Evolutionary conservation across 2,888 invertebrate genomes (phyloP).

Genomic region (Cataglyphis albicans): DNA sequence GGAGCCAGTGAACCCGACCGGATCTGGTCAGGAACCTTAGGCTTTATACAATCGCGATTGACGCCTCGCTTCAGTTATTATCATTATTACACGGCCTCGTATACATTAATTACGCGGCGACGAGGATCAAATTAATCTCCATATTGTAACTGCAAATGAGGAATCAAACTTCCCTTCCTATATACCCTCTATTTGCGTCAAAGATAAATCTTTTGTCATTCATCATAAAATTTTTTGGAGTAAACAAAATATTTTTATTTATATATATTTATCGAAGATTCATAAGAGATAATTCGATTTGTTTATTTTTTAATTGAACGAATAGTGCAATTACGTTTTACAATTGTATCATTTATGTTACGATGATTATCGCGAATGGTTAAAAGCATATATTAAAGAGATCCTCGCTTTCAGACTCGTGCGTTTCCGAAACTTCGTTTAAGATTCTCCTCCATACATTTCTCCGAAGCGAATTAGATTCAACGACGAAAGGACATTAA

Average conservation of each 20-base stretch:
- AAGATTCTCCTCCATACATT: background rate
- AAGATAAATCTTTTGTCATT: background rate
- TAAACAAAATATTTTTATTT: background rate
- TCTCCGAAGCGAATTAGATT: constrained; percentile 1
- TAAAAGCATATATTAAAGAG: background rate
- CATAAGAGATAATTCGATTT: background rate
- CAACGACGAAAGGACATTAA: background rate
- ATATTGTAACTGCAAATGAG: background rate
- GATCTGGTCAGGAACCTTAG: constrained; percentile 55
- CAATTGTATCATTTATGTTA: background rate
- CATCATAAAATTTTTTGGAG: background rate
- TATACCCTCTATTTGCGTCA: background rate
- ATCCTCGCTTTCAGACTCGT: background rate
- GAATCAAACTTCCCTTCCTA: background rate
- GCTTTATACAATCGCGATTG: constrained; percentile 58
- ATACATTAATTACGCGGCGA: constrained; percentile 29
- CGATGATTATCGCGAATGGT: background rate
- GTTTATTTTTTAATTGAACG: background rate
- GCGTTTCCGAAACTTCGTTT: background rate
- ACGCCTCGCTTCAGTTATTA: constrained; percentile 24
- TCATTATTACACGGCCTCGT: constrained; percentile 24
- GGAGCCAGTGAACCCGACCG: constrained; percentile 72
- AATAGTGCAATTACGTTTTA: background rate
- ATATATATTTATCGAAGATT: background rate
- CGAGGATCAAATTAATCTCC: constrained; percentile 10